Conservation (phyloP, 2,797 vertebrate genomes). For the Gambelia wislizenii region DNA sequence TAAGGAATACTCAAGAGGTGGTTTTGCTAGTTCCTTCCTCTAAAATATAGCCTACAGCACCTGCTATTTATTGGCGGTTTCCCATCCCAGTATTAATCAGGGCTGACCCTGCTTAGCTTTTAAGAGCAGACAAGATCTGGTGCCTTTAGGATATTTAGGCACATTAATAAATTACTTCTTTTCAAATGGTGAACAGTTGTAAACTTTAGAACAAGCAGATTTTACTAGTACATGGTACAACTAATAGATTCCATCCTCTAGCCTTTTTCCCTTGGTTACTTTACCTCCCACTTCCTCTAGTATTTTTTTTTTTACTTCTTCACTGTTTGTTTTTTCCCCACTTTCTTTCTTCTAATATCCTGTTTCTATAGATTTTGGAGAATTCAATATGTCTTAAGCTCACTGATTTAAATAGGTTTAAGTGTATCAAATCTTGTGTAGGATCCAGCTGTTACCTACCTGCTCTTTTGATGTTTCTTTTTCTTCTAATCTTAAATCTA, state of each 20-base stretch:
- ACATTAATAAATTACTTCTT: neutral
- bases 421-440: neutral
- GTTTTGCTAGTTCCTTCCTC: no score
- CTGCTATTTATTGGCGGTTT: no score
- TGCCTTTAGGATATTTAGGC: no score
- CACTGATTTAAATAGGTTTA: neutral
- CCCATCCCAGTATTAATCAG: no score
- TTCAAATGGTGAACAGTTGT: neutral
- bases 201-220: neutral
- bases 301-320: neutral
- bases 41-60: no score
- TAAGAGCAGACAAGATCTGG: no score
- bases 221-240: neutral
- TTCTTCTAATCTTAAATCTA: neutral
- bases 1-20: no score
- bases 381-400: neutral
- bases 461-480: neutral
- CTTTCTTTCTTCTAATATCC: no score
- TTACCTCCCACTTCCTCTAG: neutral
- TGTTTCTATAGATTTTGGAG: no score
- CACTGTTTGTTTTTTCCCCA: no score
- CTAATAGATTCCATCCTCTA: neutral
- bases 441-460: neutral
- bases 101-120: no score
- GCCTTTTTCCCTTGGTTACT: neutral